Conservation (phyloP, 2,797 vertebrate species). For the Nannoperca obscura region DNA sequence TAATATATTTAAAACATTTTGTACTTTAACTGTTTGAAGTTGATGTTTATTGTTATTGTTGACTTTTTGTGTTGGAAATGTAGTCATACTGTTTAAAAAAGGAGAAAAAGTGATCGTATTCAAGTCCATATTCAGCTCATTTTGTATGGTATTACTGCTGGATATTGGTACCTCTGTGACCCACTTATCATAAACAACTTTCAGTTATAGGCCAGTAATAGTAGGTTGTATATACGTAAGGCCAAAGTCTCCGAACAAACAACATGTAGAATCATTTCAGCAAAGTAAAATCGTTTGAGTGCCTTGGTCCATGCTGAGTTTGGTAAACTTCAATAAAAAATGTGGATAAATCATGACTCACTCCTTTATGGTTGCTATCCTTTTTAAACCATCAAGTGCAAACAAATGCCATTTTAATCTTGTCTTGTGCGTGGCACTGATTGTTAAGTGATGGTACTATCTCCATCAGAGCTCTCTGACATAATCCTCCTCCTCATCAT, state of each 20-base stretch:
- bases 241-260: slow-evolving; percentile 41
- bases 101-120: slow-evolving; percentile 45
- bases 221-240: slow-evolving; percentile 49
- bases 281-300: slow-evolving; percentile 70
- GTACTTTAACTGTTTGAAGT: slow-evolving; percentile 78
- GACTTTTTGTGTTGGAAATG: slow-evolving; percentile 67
- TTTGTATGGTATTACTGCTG: slow-evolving; percentile 66
- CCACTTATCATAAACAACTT: slow-evolving; percentile 55
- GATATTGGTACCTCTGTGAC: slow-evolving; percentile 65
- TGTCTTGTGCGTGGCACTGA: slow-evolving; percentile 32
- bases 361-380: slow-evolving; percentile 5
- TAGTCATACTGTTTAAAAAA: slow-evolving; percentile 64
- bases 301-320: slow-evolving; percentile 77
- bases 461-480: slow-evolving; percentile 60
- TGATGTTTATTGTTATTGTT: slow-evolving; percentile 70
- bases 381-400: slow-evolving; percentile 23
- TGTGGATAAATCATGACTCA: slow-evolving; percentile 55
- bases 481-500: slow-evolving; percentile 64
- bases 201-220: slow-evolving; percentile 47
- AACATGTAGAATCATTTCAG: slow-evolving; percentile 53
- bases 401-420: slow-evolving; percentile 31
- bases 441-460: slow-evolving; percentile 69
- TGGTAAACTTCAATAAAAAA: slow-evolving; percentile 77
- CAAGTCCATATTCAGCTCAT: slow-evolving; percentile 66
- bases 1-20: slow-evolving; percentile 86